A percentile compares a stretch with the other conserved stretches of the same genome.
These are phyloP conservation scores for Petrocephalus zakoni DNA, from an alignment of 2,113 vertebrate genomes.

Conservation along the genomic window DNA sequence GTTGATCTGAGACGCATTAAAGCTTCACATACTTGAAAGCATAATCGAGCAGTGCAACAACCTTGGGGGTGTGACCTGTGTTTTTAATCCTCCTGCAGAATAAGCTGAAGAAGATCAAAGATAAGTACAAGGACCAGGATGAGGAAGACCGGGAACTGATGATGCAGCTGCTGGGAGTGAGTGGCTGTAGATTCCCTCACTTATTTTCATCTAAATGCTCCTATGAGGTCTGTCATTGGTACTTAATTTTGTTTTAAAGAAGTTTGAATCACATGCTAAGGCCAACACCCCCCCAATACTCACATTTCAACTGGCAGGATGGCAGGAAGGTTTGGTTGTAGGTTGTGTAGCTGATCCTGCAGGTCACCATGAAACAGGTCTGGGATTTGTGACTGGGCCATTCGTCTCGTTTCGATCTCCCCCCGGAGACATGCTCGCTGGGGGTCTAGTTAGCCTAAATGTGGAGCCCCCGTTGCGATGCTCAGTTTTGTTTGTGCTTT, in stretches of 20 bases:
- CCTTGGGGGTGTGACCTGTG: neutral
- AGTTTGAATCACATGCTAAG: neutral
- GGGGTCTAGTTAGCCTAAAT: neutral
- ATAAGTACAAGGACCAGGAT: constrained; percentile 97
- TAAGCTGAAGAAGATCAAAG: constrained; percentile 97
- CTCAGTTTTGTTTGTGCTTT: neutral
- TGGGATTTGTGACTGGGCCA: neutral
- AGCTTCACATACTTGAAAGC: neutral
- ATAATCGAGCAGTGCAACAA: neutral
- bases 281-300: neutral
- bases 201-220: neutral
- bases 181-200: constrained; percentile 26
- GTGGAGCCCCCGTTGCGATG: neutral
- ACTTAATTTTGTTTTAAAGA: neutral
- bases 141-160: constrained; percentile 92
- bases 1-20: neutral
- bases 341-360: neutral
- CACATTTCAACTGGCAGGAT: neutral
- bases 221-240: neutral
- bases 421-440: neutral
- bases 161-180: constrained; percentile 93
- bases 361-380: neutral
- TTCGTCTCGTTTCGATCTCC: neutral
- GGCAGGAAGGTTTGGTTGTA: neutral
- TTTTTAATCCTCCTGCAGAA: constrained; percentile 63